Base-by-base conservation (phyloP, 2,888 invertebrate genomes). In the Drosophila greeni region DNA sequence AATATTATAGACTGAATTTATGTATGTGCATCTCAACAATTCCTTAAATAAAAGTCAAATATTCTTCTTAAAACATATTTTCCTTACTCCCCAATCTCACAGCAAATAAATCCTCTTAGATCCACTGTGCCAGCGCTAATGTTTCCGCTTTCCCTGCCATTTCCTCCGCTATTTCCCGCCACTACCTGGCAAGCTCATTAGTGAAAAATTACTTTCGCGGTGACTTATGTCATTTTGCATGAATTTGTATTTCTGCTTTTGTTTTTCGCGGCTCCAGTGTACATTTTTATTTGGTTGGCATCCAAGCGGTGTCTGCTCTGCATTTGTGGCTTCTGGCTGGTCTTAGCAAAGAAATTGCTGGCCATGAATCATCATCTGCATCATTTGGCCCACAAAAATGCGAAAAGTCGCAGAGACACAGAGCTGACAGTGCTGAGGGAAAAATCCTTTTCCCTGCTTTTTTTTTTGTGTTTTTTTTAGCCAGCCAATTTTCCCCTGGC, bases 151-250 rank as follows among this genome's bases (percentile, higher is more conserved):
- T 42, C 18, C 42, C 26, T 42, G 8, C 31, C 31, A 24, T 33
- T 60, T 31, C 31, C 37, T 9, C 14, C 20, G 8, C 5, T 56
- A 29, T 31, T 37, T 51, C 26, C 51, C 48, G 58, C 47, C 31
- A 31, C 69, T 67, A 73, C 69, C 70, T 68, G 56, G 66, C 67
- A 70, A 77, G 83, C 81, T 81, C 84, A 84, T 81, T 81, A 81
- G 85, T 81, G 81, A 81, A 81, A 81, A 81, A 81, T 81, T 81
- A 80, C 81, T 81, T 73, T 73, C 75, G 84, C 72, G 82, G 81
- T 84, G 84, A 81, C 84, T 81, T 81, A 81, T 81, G 83, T 74
- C 84, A 72, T 82, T 78, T 72, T 59, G 79, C 70, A 64, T 66
- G 79, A 79, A 79, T 79, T 79, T 84, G 79, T 79, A 78, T 79